A percentile compares a stretch with the other conserved stretches of the same genome.
phyloP scores from a whole-genome alignment of 2,113 vertebrate genomes.

The Ceyx margarethae region DNA sequence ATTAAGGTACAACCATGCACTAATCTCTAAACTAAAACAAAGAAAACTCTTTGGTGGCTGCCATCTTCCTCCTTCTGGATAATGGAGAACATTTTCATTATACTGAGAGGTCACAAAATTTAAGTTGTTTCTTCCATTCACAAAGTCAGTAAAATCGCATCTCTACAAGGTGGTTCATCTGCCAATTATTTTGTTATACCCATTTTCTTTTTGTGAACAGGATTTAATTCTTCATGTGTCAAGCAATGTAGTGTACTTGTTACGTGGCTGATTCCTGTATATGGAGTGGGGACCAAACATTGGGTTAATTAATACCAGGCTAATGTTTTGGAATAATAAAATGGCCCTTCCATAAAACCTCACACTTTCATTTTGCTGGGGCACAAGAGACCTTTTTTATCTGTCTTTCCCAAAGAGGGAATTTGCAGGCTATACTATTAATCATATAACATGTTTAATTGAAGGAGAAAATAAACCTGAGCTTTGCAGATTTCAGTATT shows the following conservation, averaged over 20 bases:
- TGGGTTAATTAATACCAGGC: conserved; percentile 7
- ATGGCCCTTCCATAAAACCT: not conserved
- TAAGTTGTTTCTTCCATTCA: not conserved
- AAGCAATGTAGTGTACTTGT: not conserved
- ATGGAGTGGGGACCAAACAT: not conserved
- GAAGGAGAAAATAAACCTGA: conserved; percentile 8
- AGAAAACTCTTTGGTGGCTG: conserved; percentile 11
- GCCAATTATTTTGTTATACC: conserved; percentile 7
- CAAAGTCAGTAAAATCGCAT: conserved; percentile 16
- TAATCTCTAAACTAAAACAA: conserved; percentile 6
- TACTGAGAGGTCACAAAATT: not conserved
- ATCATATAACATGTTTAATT: not conserved
- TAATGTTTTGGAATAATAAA: not conserved
- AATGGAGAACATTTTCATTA: conserved; percentile 30
- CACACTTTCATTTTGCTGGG: not conserved
- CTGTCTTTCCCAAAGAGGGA: not conserved
- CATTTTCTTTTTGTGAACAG: conserved; percentile 28
- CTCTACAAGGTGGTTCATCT: conserved; percentile 20
- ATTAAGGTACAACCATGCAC: conserved; percentile 34
- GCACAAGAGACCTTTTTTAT: not conserved
- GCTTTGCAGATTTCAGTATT: conserved; percentile 12
- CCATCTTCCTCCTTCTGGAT: conserved; percentile 38
- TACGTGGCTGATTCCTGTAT: conserved; percentile 3
- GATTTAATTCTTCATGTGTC: conserved; percentile 40
- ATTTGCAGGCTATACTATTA: not conserved